Conservation (phyloP, 2,113 vertebrate genomes). For the Illadopsis cleaveri region DNA sequence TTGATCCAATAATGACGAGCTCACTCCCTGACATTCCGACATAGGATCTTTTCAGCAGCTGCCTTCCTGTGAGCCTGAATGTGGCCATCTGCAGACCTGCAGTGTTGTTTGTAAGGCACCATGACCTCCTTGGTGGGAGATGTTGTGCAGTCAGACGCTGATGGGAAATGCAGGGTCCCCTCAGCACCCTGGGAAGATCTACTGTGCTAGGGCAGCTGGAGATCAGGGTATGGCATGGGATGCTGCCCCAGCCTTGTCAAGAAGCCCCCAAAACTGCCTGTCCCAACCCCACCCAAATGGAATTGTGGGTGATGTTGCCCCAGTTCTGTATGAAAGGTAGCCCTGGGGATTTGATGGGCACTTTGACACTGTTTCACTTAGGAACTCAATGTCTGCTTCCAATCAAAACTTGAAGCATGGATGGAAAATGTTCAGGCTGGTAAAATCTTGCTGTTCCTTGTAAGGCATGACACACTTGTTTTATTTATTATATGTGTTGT, state of each 20-base stretch:
- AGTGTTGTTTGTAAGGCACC: neutral
- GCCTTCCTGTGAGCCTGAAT: neutral
- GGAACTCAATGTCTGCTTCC: neutral
- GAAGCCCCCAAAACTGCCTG: accelerated
- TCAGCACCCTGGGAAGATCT: neutral
- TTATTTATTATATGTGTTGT: neutral
- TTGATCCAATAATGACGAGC: constrained; percentile 6
- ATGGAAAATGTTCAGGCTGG: neutral
- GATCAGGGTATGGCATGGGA: accelerated
- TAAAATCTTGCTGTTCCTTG: neutral
- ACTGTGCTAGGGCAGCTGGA: neutral
- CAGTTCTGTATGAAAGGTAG: neutral
- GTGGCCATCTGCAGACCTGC: neutral
- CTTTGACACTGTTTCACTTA: neutral
- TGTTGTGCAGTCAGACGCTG: accelerated
- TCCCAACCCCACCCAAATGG: neutral
- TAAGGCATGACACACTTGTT: neutral
- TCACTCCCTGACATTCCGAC: neutral
- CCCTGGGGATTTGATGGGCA: neutral
- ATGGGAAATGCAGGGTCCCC: neutral
- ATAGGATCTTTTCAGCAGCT: constrained; percentile 6
- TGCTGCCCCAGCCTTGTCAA: neutral
- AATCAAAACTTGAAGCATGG: neutral
- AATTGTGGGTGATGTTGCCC: neutral
- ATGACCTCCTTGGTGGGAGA: neutral